Evolutionary conservation across 2,888 invertebrate genomes (phyloP).

Genomic region (Plebejus melissa): DNA sequence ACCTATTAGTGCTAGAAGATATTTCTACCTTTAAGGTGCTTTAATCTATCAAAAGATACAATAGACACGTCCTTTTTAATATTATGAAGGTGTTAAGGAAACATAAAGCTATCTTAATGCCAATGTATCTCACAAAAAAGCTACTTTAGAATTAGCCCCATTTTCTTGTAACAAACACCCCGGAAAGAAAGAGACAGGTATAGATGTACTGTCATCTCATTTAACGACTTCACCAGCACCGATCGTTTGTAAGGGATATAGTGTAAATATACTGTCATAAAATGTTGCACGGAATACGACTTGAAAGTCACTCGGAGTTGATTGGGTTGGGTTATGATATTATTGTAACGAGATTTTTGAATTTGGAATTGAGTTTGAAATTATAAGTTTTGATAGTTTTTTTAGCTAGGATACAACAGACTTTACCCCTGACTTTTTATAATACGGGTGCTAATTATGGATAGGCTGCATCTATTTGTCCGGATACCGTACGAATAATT

Average conservation of each 20-base stretch:
- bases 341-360: neutral
- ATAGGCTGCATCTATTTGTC: no score
- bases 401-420: no score
- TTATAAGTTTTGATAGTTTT: neutral
- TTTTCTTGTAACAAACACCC: constrained; percentile 3
- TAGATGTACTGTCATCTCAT: constrained; percentile 19
- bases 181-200: constrained; percentile 17
- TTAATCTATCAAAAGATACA: no score
- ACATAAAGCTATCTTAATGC: neutral
- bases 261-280: neutral
- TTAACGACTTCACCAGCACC: constrained; percentile 12
- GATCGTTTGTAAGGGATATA: constrained; percentile 21
- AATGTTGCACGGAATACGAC: neutral
- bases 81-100: neutral
- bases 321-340: neutral
- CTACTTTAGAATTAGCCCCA: constrained; percentile 1
- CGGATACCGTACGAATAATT: no score
- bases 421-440: no score
- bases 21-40: no score
- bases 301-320: neutral
- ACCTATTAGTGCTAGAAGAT: no score
- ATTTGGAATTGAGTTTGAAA: neutral
- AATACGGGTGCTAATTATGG: no score
- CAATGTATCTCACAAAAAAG: constrained; percentile 1
- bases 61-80: no score